A percentile compares a stretch with the other conserved stretches of the same genome.
These are phyloP conservation scores for Odontomyia ornata DNA, from an alignment of 2,888 invertebrate genomes.

Conservation along the genomic window DNA sequence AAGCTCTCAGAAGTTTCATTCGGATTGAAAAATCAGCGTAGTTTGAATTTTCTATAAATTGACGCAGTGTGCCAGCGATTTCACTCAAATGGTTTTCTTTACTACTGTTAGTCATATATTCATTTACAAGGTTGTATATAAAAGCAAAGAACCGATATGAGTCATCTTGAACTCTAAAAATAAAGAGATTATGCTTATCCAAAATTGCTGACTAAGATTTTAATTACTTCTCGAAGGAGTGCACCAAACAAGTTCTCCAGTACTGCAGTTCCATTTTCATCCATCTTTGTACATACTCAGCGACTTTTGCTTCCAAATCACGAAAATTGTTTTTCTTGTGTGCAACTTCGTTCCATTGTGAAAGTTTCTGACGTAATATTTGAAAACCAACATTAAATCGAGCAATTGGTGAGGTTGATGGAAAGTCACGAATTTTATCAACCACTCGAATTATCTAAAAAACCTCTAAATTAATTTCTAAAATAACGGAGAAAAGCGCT, in stretches of 20 bases:
- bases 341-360: conserved; percentile 94
- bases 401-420: conserved; percentile 83
- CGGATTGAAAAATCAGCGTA: conserved; percentile 85
- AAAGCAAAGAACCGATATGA: conserved; percentile 92
- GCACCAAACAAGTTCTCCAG: conserved; percentile 86
- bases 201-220: too few relatives aligned
- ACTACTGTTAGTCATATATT: conserved; percentile 66
- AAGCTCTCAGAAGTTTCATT: conserved; percentile 79
- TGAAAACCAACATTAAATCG: conserved; percentile 92
- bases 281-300: conserved; percentile 88
- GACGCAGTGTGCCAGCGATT: conserved; percentile 71
- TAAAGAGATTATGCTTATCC: conserved; percentile 50
- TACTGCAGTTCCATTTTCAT: conserved; percentile 86
- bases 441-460: conserved; percentile 68
- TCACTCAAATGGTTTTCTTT: conserved; percentile 55
- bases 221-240: conserved; percentile 70
- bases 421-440: conserved; percentile 74
- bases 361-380: conserved; percentile 81
- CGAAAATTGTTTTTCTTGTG: conserved; percentile 85
- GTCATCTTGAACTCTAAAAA: conserved; percentile 70
- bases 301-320: conserved; percentile 76
- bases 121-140: conserved; percentile 76
- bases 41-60: conserved; percentile 84
- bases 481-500: background rate
- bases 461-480: conserved; percentile 40